A percentile compares a stretch with the other conserved stretches of the same genome.
phyloP scores from a whole-genome alignment of 1,140 invertebrate genomes.

The Caenorhabditis remanei region DNA sequence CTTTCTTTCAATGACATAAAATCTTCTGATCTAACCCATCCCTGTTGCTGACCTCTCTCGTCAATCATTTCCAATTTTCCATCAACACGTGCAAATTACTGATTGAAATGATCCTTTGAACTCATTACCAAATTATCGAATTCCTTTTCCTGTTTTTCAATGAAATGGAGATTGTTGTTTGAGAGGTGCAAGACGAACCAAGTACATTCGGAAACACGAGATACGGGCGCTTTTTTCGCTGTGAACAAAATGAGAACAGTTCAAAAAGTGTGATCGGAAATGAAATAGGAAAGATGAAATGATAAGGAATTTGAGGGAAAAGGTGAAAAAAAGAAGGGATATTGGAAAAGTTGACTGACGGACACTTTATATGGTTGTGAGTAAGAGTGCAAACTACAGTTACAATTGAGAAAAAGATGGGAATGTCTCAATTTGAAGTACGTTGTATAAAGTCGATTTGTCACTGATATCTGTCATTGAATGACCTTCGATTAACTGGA shows the following conservation, averaged over 20 bases:
- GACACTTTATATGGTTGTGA: not conserved
- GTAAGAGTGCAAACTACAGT: slow-evolving; percentile 1
- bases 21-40: not conserved
- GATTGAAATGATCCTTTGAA: slow-evolving; percentile 12
- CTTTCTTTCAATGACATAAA: not conserved
- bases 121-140: not conserved
- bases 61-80: not conserved
- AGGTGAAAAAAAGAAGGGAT: not conserved
- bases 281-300: not conserved
- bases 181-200: not conserved
- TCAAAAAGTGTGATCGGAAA: slow-evolving; percentile 13
- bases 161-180: not conserved
- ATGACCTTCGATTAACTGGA: not conserved
- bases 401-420: not conserved
- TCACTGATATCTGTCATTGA: not conserved
- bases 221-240: not conserved
- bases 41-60: not conserved
- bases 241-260: not conserved
- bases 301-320: not conserved
- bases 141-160: not conserved
- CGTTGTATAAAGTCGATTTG: not conserved
- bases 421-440: not conserved
- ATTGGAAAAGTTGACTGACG: not conserved
- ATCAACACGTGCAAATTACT: not conserved
- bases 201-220: not conserved